These are phyloP conservation scores for Oncorhynchus tshawytscha DNA, from an alignment of 2,113 vertebrate genomes.

Conservation along the genomic window DNA sequence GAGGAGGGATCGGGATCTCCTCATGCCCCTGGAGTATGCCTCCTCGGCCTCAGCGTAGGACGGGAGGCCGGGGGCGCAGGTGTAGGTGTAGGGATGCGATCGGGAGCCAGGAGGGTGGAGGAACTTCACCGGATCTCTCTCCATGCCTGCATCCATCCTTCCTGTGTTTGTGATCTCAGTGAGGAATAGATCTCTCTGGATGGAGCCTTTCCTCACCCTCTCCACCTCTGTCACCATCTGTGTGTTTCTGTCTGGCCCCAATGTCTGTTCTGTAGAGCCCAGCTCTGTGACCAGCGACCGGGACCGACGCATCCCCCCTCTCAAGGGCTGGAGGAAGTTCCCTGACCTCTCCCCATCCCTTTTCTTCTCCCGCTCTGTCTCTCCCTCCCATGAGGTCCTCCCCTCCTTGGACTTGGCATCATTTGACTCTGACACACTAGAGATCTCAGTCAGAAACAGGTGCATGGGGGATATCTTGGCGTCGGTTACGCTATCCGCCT, in stretches of 20 bases:
- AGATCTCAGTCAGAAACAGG: conserved; percentile 77
- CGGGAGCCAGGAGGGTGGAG: conserved; percentile 67
- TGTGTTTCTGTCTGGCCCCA: conserved; percentile 51
- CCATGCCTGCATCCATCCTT: conserved; percentile 50
- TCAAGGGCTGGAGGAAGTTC: conserved; percentile 56
- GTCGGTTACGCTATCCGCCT: conserved; percentile 60
- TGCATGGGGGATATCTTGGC: conserved; percentile 77
- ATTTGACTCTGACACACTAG: conserved; percentile 58
- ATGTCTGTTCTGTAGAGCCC: conserved; percentile 58
- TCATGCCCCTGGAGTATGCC: conserved; percentile 65
- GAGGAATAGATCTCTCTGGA: conserved; percentile 75
- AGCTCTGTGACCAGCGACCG: conserved; percentile 72
- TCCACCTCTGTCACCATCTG: conserved; percentile 31
- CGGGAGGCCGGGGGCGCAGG: conserved; percentile 53
- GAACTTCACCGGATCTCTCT: conserved; percentile 63
- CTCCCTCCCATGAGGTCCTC: conserved; percentile 47
- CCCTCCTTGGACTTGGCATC: conserved; percentile 58
- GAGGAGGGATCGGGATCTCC: conserved; percentile 68
- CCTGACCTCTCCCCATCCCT: conserved; percentile 56
- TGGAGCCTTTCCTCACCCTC: conserved; percentile 52
- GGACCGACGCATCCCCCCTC: conserved; percentile 72
- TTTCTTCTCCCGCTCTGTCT: conserved; percentile 32
- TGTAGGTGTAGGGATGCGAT: conserved; percentile 60
- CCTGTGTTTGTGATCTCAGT: conserved; percentile 73
- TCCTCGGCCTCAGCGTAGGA: conserved; percentile 67